These are phyloP conservation scores for Caenorhabditis latens DNA, from an alignment of 1,140 invertebrate genomes.

Conservation along the genomic window DNA sequence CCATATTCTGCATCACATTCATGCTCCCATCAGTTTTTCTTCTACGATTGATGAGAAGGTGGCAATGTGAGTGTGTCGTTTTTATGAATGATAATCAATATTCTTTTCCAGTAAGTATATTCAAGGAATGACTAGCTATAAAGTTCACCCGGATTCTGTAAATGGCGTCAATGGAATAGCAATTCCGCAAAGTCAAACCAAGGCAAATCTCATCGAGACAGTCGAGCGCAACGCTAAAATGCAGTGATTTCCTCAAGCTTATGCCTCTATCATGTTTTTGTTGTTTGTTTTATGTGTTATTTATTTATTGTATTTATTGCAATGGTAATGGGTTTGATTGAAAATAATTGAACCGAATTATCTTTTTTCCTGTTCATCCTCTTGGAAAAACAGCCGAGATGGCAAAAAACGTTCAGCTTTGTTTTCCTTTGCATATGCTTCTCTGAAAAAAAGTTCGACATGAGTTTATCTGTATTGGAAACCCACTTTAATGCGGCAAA, in stretches of 20 bases:
- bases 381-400: slow-evolving; percentile 34
- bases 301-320: slow-evolving; percentile 3
- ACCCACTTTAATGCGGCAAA: slow-evolving; percentile 36
- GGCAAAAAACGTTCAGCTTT: slow-evolving; percentile 55
- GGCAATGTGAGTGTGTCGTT: not conserved
- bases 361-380: slow-evolving; percentile 26
- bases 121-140: slow-evolving; percentile 26
- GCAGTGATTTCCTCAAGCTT: not conserved
- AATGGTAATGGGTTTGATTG: not conserved
- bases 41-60: slow-evolving; percentile 37
- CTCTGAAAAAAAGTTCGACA: not conserved
- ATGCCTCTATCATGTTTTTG: not conserved
- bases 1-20: slow-evolving; percentile 24
- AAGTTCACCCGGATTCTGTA: not conserved
- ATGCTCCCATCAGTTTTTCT: not conserved
- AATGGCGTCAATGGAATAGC: slow-evolving; percentile 6
- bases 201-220: not conserved
- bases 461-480: not conserved
- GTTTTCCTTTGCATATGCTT: slow-evolving; percentile 54
- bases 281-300: not conserved
- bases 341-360: not conserved
- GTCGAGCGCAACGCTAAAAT: not conserved
- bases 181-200: not conserved
- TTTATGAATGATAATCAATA: no score
- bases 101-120: slow-evolving; percentile 31